Percentiles rank a stretch among this genome's conserved stretches.
Evolutionary conservation across 2,113 vertebrate species (phyloP).

Genomic region (Phyllostomus discolor): DNA sequence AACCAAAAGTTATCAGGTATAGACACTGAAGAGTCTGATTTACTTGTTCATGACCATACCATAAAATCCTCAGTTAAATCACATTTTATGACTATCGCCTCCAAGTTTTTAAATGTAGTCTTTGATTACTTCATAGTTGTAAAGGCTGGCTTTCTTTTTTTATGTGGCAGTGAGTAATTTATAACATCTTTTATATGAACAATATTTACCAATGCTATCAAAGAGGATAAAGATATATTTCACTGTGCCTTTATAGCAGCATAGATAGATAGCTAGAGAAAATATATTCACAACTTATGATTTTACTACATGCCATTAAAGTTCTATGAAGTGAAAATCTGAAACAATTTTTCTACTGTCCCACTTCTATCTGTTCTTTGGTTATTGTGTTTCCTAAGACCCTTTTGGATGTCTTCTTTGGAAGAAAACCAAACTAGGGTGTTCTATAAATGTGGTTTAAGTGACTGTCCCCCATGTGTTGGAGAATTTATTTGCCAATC

Average conservation of each 20-base stretch:
- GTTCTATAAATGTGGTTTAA: background rate
- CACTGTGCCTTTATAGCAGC: conserved; percentile 56
- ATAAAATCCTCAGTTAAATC: conserved; percentile 64
- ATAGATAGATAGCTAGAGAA: conserved; percentile 29
- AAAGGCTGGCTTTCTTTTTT: conserved; percentile 59
- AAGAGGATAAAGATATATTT: conserved; percentile 65
- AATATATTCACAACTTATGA: conserved; percentile 50
- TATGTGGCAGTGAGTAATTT: conserved; percentile 71
- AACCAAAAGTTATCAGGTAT: conserved; percentile 46
- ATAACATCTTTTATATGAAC: conserved; percentile 60
- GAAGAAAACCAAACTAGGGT: background rate
- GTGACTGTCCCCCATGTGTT: background rate
- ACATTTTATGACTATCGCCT: conserved; percentile 62
- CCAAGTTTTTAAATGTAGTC: conserved; percentile 66
- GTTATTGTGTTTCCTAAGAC: background rate
- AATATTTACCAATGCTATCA: conserved; percentile 73
- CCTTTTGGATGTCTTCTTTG: conserved; percentile 22
- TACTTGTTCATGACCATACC: conserved; percentile 48
- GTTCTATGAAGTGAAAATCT: conserved; percentile 36
- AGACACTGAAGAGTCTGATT: conserved; percentile 52
- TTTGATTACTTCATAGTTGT: conserved; percentile 63
- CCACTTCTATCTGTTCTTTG: background rate
- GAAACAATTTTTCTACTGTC: conserved; percentile 21
- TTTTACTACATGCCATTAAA: conserved; percentile 39
- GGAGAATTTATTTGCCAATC: background rate